Conservation (phyloP, 1,140 invertebrate species). For the Whitmania pigra region DNA sequence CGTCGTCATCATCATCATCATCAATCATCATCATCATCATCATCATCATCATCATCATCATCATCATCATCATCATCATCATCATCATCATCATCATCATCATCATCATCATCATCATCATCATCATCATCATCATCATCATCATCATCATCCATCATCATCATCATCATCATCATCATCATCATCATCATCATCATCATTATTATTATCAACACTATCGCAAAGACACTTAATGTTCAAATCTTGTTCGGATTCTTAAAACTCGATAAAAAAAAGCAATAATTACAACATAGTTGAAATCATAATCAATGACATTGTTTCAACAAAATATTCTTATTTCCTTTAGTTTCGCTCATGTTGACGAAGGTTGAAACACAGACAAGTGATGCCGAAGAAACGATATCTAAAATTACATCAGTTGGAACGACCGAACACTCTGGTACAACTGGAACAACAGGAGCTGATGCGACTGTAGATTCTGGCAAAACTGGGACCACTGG, state of each 20-base stretch:
- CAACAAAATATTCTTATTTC: too few relatives aligned
- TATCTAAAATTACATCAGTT: too few relatives aligned
- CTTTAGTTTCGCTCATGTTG: too few relatives aligned
- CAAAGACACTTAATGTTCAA: neutral
- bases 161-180: conserved; percentile 1
- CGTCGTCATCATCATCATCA: neutral
- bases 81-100: neutral
- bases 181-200: neutral
- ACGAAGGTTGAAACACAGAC: too few relatives aligned
- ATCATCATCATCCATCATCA: neutral
- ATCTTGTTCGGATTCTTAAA: neutral
- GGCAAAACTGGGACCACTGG: too few relatives aligned
- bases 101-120: neutral
- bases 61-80: neutral
- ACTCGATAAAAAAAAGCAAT: neutral
- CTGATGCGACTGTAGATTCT: too few relatives aligned
- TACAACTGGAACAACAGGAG: too few relatives aligned
- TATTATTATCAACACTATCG: neutral
- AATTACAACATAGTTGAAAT: neutral
- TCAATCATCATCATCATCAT: neutral
- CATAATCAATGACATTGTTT: too few relatives aligned
- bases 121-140: neutral
- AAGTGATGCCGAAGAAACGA: too few relatives aligned
- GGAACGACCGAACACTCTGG: too few relatives aligned
- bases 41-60: neutral